A percentile compares a stretch with the other conserved stretches of the same genome.
These are phyloP conservation scores for Calephelis perditalis DNA, from an alignment of 2,888 invertebrate species.

Conservation along the genomic window DNA sequence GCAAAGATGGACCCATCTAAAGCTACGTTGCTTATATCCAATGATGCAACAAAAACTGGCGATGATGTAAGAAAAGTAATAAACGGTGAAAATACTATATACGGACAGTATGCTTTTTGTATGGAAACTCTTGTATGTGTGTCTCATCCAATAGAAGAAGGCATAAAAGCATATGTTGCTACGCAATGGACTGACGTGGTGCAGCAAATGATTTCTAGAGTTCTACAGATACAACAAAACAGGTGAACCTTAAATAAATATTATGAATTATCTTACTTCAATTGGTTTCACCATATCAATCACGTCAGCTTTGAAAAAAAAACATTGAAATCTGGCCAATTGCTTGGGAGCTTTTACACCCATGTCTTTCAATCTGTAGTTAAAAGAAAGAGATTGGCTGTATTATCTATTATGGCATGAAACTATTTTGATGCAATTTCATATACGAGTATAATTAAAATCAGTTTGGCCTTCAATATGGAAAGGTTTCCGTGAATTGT, in stretches of 20 bases:
- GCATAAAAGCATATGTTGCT: conserved; percentile 76
- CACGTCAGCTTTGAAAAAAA: too few relatives aligned
- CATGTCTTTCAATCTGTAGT: too few relatives aligned
- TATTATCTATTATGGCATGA: too few relatives aligned
- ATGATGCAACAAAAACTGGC: conserved; percentile 36
- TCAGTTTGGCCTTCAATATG: too few relatives aligned
- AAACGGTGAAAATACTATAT: conserved; percentile 43
- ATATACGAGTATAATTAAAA: too few relatives aligned
- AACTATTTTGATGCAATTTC: too few relatives aligned
- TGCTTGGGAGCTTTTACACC: too few relatives aligned
- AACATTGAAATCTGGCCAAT: too few relatives aligned
- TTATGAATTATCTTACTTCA: too few relatives aligned
- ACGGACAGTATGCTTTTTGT: conserved; percentile 81
- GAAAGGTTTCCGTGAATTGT: too few relatives aligned
- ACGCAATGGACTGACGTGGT: conserved; percentile 74
- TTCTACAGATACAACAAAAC: conserved; percentile 67
- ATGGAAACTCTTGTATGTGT: conserved; percentile 81
- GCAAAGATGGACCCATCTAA: conserved; percentile 38
- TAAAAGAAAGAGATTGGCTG: too few relatives aligned
- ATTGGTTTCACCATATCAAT: too few relatives aligned
- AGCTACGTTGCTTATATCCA: conserved; percentile 28
- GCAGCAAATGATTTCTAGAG: conserved; percentile 68
- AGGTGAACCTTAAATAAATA: conserved; percentile 47
- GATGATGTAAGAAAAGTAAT: conserved; percentile 40
- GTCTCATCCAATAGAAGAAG: conserved; percentile 80